Evolutionary conservation across 2,797 vertebrate genomes (phyloP).

Genomic region (Sebastolobus alascanus): DNA sequence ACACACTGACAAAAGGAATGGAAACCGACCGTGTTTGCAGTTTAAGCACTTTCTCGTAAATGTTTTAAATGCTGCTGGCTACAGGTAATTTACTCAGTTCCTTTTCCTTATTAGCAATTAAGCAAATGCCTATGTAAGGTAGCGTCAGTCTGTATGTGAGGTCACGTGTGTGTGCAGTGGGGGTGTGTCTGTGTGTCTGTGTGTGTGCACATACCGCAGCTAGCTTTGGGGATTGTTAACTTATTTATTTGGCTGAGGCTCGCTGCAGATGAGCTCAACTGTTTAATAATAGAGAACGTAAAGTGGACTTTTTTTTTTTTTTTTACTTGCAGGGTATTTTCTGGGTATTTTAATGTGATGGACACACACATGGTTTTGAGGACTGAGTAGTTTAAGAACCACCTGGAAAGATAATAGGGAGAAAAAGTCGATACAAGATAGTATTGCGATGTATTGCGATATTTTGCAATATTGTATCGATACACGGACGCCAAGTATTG

Average conservation of each 20-base stretch:
- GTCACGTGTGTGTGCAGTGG: not conserved
- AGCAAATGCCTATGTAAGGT: slow-evolving; percentile 11
- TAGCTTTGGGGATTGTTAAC: slow-evolving; percentile 37
- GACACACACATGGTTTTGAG: slow-evolving; percentile 18
- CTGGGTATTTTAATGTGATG: slow-evolving; percentile 26
- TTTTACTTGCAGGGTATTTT: slow-evolving; percentile 23
- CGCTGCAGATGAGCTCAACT: slow-evolving; percentile 45
- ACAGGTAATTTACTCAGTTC: slow-evolving; percentile 31
- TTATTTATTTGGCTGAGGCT: slow-evolving; percentile 54
- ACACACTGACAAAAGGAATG: slow-evolving; percentile 22
- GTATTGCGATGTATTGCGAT: not conserved
- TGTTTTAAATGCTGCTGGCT: slow-evolving; percentile 52
- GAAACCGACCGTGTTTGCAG: slow-evolving; percentile 30
- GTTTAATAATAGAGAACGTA: slow-evolving; percentile 47
- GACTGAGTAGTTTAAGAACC: slow-evolving; percentile 13
- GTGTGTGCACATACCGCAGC: slow-evolving; percentile 4
- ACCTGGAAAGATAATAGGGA: not conserved
- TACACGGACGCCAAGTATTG: not conserved
- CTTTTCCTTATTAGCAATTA: slow-evolving; percentile 32
- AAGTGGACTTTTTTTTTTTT: slow-evolving; percentile 20
- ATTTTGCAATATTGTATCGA: not conserved
- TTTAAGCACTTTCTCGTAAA: slow-evolving; percentile 38
- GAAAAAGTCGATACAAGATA: too few species aligned
- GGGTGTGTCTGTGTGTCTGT: not conserved
- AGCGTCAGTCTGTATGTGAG: not conserved